Percentiles rank a stretch among this genome's conserved stretches.
Evolutionary conservation across 2,113 vertebrate species (phyloP).

Genomic region (Fregetta grallaria): DNA sequence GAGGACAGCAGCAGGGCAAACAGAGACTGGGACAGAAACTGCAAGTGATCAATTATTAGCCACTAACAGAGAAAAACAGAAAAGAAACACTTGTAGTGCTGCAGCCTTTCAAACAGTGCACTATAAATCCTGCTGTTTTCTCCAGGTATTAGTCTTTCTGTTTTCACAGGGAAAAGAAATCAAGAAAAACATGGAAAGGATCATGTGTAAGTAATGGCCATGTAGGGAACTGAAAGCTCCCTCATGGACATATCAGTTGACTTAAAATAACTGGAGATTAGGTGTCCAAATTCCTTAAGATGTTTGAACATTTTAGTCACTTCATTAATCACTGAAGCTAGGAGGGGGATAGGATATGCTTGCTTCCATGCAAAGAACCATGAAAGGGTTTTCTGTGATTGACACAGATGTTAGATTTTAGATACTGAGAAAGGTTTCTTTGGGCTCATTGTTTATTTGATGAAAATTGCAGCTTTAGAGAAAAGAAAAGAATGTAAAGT

Average conservation of each 20-base stretch:
- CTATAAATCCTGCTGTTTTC: background rate
- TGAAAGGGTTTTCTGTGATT: background rate
- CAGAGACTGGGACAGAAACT: background rate
- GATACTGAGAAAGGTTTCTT: conserved; percentile 2
- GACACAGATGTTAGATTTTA: background rate
- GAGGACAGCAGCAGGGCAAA: background rate
- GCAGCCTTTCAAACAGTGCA: background rate
- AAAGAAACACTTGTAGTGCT: background rate
- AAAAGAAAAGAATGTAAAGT: background rate
- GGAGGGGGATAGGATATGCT: background rate
- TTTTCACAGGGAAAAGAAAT: conserved; percentile 22
- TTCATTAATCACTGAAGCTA: conserved; percentile 3
- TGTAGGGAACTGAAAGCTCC: background rate
- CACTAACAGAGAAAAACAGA: background rate
- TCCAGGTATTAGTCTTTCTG: background rate
- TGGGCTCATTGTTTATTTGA: conserved; percentile 1
- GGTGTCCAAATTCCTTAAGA: conserved; percentile 29
- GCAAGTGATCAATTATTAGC: background rate
- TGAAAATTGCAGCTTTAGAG: conserved; percentile 6
- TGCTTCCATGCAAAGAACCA: background rate
- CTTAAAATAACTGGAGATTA: conserved; percentile 46
- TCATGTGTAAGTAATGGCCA: background rate
- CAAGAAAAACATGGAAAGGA: conserved; percentile 1
- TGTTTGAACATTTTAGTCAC: background rate
- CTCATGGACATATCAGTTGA: background rate